Evolutionary conservation across 2,888 invertebrate genomes (phyloP), one percentile per base, ranked within the genome.

Genomic region (Aelia acuminata): DNA sequence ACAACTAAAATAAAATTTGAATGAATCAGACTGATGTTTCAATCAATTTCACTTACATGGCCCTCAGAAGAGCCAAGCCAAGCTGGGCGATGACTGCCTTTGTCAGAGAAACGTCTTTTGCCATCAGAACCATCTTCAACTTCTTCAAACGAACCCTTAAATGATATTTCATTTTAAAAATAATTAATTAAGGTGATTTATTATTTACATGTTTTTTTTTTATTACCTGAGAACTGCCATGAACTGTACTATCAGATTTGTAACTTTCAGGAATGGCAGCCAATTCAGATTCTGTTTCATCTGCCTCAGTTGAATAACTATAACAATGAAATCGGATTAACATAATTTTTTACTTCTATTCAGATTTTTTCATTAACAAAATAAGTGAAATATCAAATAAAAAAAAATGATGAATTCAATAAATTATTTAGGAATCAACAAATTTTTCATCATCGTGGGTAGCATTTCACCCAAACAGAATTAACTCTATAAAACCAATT

Each of bases 251-350:
- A 91, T 97, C 97, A 26, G 96, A 97, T 91, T 96, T 95, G 96
- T 20, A 92, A 91, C 97, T 97, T 93, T 98, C 97, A 22, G 97
- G 97, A 91, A 97, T 97, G 88, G 96, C 97, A 89, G 97, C 97
- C 91, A 98, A 93, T 92, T 97, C 97, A 88, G 97, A 97, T 92
- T 98, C 97, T 3, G 96, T 96, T 90, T 97, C 97, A 92, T 97
- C 97, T 90, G 95, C 96, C 92, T 97, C 97, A 90, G 91, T 91
- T 3, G 92, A 92, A 48, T 91, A 92, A 43, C 91, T 91, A 87
- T 1, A 88, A 88, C 84, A 39, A 86, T 49, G 86, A 80, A 1
- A 3, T 39, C 1, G 31, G 4, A 63, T 18, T 63, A 63, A 63
- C 26, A 63, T 63, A 13, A 31, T 26, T 57, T 57, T 10, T 57